Percentiles rank a stretch among this genome's conserved stretches.
These are phyloP conservation scores for Thereva nobilitata DNA, from an alignment of 2,888 invertebrate species.

Conservation along the genomic window DNA sequence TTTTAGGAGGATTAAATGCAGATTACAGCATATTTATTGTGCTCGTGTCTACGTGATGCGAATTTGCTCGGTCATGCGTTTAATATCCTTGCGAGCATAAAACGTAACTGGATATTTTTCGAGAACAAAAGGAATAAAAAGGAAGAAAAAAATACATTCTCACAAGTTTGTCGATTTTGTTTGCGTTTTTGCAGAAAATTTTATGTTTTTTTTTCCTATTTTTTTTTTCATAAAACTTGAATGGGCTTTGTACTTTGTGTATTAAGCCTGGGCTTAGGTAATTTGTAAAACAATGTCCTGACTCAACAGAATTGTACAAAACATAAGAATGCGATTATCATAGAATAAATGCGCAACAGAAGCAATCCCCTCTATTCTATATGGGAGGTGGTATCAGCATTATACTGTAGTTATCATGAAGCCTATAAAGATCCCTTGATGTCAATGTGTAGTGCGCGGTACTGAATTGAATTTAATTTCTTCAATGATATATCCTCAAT, in stretches of 20 bases:
- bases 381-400: constrained; percentile 2
- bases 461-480: constrained; percentile 22
- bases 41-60: constrained; percentile 22
- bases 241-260: not conserved
- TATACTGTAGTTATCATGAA: constrained; percentile 26
- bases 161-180: too few species aligned
- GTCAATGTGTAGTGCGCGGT: constrained; percentile 2
- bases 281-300: constrained; percentile 24
- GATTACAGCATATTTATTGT: constrained; percentile 6
- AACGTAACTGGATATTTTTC: too few species aligned
- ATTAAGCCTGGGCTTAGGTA: constrained; percentile 10
- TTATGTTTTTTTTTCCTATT: too few species aligned
- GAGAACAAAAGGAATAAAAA: too few species aligned
- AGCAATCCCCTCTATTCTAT: constrained; percentile 11
- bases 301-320: constrained; percentile 12
- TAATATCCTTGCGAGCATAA: constrained; percentile 12
- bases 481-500: constrained; percentile 25
- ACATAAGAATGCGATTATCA: constrained; percentile 30
- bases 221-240: too few species aligned
- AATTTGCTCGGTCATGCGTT: constrained; percentile 23
- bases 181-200: too few species aligned
- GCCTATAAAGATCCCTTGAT: constrained; percentile 19
- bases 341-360: constrained; percentile 14
- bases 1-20: constrained; percentile 24
- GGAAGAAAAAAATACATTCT: too few species aligned